Base-by-base conservation (phyloP, 1,140 invertebrate species). In the Drosophila nigromelanica region DNA sequence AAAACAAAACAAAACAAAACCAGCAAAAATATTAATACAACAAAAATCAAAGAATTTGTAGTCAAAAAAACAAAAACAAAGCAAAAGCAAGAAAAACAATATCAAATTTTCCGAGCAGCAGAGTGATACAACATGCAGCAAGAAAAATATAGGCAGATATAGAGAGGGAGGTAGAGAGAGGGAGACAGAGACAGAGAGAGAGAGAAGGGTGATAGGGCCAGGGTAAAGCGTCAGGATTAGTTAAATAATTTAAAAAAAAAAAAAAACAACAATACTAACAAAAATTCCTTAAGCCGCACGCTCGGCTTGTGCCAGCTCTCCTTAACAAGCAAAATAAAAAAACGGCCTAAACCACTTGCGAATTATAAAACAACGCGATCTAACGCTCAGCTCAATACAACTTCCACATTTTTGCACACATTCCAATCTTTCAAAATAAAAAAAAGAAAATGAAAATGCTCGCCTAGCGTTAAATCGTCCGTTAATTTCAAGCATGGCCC, bases 21-120 rank as follows among this genome's bases (percentile, higher is more conserved):
- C 42, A 62, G 27, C 37, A 62, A 15, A 51, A 11, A 61, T 5
- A 33, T 5, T 37, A 30, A 54, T 48, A 72, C 18, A 83, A 85
- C 73, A 80, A 85, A 85, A 85, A 80, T 86, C 81, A 85, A 85
- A 85, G 80, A 85, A 85, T 77, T 83, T 83, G 80, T 83, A 85
- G 81, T 86, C 81, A 85, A 80, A 83, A 74, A 54, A 33, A 1
- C 7, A 43, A 52, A 43, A 21, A 45, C 24, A 51, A 48, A 43
- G 33, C 63, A 70, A 24, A 52, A 52, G 56, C 14, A 48, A 45
- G 64, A 74, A 74, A 74, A 8, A 47, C 14, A 63, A 61, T 47
- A 60, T 68, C 45, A 39, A 68, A 60, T 50, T 18, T 51, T 60
- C 21, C 5, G 27, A 45, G 24, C n/a, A 52, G 50, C 48, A 15